These are phyloP conservation scores for Hermaeophaga mercurialis DNA, from an alignment of 2,888 invertebrate genomes.

Conservation along the genomic window DNA sequence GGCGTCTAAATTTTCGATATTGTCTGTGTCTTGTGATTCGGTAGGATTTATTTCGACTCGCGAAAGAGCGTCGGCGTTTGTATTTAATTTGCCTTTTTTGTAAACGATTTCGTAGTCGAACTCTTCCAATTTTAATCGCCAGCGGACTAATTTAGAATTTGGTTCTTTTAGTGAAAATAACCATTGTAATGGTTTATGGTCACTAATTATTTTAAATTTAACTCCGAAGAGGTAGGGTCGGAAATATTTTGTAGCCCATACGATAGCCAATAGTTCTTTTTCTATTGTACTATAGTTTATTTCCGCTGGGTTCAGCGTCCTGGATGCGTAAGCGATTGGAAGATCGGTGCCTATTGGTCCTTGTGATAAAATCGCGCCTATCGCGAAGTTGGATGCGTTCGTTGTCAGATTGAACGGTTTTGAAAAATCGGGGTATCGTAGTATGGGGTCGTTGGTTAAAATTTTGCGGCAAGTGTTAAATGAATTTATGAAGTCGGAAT, in stretches of 20 bases:
- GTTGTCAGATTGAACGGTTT: constrained; percentile 47
- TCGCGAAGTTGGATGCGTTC: constrained; percentile 48
- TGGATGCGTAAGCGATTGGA: constrained; percentile 49
- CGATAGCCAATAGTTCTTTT: constrained; percentile 50
- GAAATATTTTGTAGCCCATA: constrained; percentile 40
- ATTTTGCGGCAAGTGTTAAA: constrained; percentile 35
- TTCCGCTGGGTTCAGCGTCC: constrained; percentile 48
- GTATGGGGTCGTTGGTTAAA: constrained; percentile 32
- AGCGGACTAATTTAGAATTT: too few species aligned
- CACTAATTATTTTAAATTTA: constrained; percentile 10
- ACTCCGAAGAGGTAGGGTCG: constrained; percentile 5
- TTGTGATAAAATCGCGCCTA: constrained; percentile 41
- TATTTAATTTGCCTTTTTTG: too few species aligned
- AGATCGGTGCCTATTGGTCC: constrained; percentile 40
- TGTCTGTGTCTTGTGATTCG: background rate
- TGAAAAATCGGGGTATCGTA: constrained; percentile 45
- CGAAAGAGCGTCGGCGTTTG: too few species aligned
- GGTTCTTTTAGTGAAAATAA: too few species aligned
- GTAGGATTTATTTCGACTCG: background rate
- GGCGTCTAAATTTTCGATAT: too few species aligned
- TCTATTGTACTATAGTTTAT: constrained; percentile 51
- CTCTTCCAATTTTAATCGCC: too few species aligned
- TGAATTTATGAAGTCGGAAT: constrained; percentile 22
- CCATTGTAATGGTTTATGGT: background rate
- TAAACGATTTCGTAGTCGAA: too few species aligned